Percentiles rank a stretch among this genome's conserved stretches.
Conservation (phyloP, 2,113 vertebrate genomes). For the Zosterops pallidus region DNA sequence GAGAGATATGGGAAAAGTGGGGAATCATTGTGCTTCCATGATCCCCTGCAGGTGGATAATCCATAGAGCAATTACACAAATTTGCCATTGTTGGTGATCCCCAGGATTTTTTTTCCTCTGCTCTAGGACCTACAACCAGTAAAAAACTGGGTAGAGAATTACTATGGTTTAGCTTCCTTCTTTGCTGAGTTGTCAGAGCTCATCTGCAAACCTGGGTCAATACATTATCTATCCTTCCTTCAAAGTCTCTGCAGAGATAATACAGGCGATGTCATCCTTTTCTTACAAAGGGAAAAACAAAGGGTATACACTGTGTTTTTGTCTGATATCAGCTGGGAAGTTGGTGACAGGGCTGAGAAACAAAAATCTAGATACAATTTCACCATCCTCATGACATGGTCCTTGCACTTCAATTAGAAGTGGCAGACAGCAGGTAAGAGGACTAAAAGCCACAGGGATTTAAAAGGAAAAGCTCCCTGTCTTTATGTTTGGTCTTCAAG, state of each 20-base stretch:
- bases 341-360: background rate
- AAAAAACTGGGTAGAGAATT: background rate
- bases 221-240: background rate
- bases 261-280: background rate
- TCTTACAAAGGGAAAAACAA: background rate
- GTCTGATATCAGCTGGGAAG: background rate
- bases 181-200: background rate
- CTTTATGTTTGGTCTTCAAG: background rate
- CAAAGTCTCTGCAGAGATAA: background rate
- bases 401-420: constrained; percentile 14
- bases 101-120: background rate
- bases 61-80: background rate
- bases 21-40: background rate
- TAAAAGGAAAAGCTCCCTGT: background rate
- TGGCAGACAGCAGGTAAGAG: background rate
- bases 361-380: background rate
- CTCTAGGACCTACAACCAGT: background rate
- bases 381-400: background rate
- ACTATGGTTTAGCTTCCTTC: background rate
- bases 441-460: background rate
- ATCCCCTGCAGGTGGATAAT: background rate
- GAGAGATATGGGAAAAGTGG: background rate
- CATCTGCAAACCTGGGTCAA: background rate
- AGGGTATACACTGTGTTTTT: background rate
- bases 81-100: background rate